phyloP scores from a whole-genome alignment of 2,113 vertebrate species.

The Oncorhynchus mykiss region DNA sequence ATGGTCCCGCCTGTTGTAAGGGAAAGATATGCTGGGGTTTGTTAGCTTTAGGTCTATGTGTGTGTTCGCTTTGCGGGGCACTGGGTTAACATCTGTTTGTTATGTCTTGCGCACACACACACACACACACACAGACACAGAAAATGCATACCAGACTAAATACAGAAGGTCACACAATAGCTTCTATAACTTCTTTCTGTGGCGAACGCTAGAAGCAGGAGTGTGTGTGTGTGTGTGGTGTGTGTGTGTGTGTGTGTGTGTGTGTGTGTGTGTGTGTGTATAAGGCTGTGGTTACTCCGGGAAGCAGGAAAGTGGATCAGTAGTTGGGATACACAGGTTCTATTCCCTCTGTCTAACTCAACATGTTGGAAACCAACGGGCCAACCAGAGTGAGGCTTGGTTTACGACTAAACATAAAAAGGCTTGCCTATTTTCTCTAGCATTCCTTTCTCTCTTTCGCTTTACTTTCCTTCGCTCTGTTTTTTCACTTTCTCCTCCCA shows the following conservation, averaged over 20 bases:
- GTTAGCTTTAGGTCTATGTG: slow-evolving; percentile 36
- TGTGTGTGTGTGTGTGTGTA: too few species aligned
- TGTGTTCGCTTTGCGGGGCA: slow-evolving; percentile 37
- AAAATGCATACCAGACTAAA: slow-evolving; percentile 57
- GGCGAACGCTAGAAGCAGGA: slow-evolving; percentile 52
- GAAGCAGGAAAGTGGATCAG: slow-evolving; percentile 68
- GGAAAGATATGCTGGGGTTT: slow-evolving; percentile 38
- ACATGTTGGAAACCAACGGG: slow-evolving; percentile 59
- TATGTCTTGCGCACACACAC: slow-evolving; percentile 38
- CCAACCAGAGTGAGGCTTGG: slow-evolving; percentile 42
- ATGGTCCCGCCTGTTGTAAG: slow-evolving; percentile 15
- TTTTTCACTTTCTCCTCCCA: slow-evolving; percentile 6
- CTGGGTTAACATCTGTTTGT: slow-evolving; percentile 58
- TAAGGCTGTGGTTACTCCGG: slow-evolving; percentile 54
- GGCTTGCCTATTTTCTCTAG: slow-evolving; percentile 22
- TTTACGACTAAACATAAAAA: slow-evolving; percentile 46
- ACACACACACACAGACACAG: slow-evolving; percentile 28
- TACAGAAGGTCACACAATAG: slow-evolving; percentile 58
- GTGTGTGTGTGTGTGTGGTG: neutral
- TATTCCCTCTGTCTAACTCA: slow-evolving; percentile 61
- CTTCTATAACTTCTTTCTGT: slow-evolving; percentile 65
- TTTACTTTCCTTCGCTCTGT: neutral
- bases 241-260: neutral
- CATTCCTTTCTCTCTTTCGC: slow-evolving; percentile 9
- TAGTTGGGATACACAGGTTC: slow-evolving; percentile 70